phyloP scores from a whole-genome alignment of 2,113 vertebrate species.

The Boulengeromyrus knoepffleri region DNA sequence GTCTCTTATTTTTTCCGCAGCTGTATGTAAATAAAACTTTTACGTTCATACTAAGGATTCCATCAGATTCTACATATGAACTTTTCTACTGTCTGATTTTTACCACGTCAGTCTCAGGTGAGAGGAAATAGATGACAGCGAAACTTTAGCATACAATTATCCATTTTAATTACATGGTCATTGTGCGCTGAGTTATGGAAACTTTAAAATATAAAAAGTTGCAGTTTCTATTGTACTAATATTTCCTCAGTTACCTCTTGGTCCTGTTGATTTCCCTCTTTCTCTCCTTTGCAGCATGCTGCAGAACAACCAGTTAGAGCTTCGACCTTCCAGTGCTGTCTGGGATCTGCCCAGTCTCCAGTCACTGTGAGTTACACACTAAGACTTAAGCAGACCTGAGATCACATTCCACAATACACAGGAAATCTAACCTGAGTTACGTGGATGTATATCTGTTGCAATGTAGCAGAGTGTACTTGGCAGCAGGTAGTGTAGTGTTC shows the following conservation, averaged over 20 bases:
- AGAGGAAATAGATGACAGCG: neutral
- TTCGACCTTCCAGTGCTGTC: conserved; percentile 61
- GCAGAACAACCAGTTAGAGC: conserved; percentile 65
- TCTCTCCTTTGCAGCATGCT: conserved; percentile 59
- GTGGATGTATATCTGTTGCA: neutral
- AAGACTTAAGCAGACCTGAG: neutral
- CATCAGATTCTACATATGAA: neutral
- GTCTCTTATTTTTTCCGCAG: too few species aligned
- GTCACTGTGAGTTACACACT: conserved; percentile 61
- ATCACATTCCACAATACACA: neutral
- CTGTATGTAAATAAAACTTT: neutral
- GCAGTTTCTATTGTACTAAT: neutral
- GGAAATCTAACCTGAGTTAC: neutral
- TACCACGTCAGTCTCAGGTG: neutral
- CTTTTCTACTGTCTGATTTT: neutral
- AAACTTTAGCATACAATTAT: neutral
- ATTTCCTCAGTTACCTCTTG: neutral
- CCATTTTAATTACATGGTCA: neutral
- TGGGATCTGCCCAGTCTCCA: conserved; percentile 68
- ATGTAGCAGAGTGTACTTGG: neutral
- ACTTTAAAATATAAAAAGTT: neutral
- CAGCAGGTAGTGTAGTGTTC: neutral
- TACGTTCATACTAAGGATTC: neutral
- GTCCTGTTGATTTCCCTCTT: neutral
- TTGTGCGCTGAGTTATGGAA: neutral